Evolutionary conservation across 2,797 vertebrate genomes (phyloP), one percentile per base, ranked within the genome.

Genomic region (Morus bassanus): DNA sequence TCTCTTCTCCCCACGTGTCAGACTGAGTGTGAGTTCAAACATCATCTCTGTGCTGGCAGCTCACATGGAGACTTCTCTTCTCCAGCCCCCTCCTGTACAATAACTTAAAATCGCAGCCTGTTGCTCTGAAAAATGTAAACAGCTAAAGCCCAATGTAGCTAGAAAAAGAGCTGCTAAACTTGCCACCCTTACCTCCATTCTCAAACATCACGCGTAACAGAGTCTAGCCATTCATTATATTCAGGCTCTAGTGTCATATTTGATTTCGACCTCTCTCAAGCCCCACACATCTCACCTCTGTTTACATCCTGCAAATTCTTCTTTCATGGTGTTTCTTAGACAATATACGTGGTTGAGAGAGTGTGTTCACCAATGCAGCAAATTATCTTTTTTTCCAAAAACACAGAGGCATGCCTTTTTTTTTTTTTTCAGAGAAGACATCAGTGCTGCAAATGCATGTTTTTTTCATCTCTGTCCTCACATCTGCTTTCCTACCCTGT

Each of bases 401-500:
- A n/a, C 46, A 37, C 10, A 21, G 35, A 91, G 19, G 13, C 3
- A 9, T 54, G 59, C 16, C 18, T 45, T 28, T 65, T 85, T 79
- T 39, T 79, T 39, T 46, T 86, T 65, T 77, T 75, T 7, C 51
- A 43, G 41, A 48, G 48, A 89, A 92, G 75, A 56, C 19, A 77
- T 35, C 70, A 53, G 12, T n/a, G 85, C 37, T 84, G 83, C 54
- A 81, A 78, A 88, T 82, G 35, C 46, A 63, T 2, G 0, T 19
- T 88, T 89, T 77, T 89, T 89, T 73, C n/a, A 81, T 86, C 85
- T 78, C 37, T n/a, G 50, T 39, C 82, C 79, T 91, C 79, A 27
- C 37, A 77, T 75, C 94, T 96, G 76, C 61, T 86, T 94, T 94
- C 59, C 65, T 75, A 91, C 85, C 14, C 65, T 86, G 89, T 41